Base-by-base conservation (phyloP, 1,140 invertebrate species). In the Drosophila sucinea region DNA sequence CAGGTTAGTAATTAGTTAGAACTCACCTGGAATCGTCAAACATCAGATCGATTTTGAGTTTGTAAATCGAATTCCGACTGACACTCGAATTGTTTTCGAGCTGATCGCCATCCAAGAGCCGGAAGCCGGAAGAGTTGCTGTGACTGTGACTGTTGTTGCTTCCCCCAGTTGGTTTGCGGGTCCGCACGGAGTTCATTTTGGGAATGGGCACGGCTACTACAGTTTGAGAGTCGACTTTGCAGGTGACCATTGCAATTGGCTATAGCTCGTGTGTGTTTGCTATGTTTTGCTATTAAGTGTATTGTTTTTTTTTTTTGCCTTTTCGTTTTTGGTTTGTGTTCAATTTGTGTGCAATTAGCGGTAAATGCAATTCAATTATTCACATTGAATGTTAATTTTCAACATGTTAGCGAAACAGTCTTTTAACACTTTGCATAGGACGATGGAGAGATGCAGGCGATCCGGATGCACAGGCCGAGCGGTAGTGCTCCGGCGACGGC, bases 21-120 rank as follows among this genome's bases (percentile, higher is more conserved):
- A 91, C 92, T 75, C 90, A 90, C 71, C 94, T 93, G 63, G 93
- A 93, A 77, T 96, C 96, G 74, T 96, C 96, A 90, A 97, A 97
- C 86, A 97, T 95, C 3, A 96, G 94, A 92, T 97, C 96, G 78
- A 97, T 97, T 90, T 95, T 95, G 79, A 96, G 95, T 92, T 96
- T 96, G 92, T 96, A 96, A 54, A 95, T 93, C n/a, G 94, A 95
- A 65, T 94, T 92, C 61, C 93, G 93, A 74, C 94, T 95, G 77
- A 95, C 94, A 77, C 94, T 94, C 63, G 93, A 93, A 61, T 92
- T 91, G 6, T 92, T 90, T 67, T 94, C 93, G 73, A 93, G 92
- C 79, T 93, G 91, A 75, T 92, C 83, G 69, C 76, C 77, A 62
- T 93, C 92, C 77, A 93, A 79, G 40, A 93, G 80, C 35, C 92